Evolutionary conservation across 2,113 vertebrate genomes (phyloP).

Genomic region (Actinemys pallida): DNA sequence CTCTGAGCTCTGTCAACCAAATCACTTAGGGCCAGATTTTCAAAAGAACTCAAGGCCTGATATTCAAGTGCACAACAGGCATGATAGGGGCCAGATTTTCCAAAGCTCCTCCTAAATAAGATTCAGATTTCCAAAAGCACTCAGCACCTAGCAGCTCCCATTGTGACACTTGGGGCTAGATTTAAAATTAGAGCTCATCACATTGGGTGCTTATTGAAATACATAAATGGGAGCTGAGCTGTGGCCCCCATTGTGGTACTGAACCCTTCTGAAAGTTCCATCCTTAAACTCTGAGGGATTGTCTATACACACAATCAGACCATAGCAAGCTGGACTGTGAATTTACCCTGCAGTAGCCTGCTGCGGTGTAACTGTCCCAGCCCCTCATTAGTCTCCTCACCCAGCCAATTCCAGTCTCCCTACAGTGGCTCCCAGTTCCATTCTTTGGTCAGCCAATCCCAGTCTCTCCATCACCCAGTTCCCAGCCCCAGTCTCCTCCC

Average conservation of each 20-base stretch:
- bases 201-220: not conserved
- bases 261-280: not conserved
- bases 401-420: too few species aligned
- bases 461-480: too few species aligned
- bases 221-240: not conserved
- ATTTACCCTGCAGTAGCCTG: not conserved
- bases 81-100: not conserved
- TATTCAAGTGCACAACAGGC: conserved; percentile 1
- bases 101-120: not conserved
- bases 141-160: not conserved
- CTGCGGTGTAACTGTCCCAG: not conserved
- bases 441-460: too few species aligned
- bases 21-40: not conserved
- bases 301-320: not conserved
- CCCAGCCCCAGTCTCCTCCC: not conserved
- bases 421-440: too few species aligned
- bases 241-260: not conserved
- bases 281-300: not conserved
- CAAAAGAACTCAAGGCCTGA: not conserved
- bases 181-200: not conserved
- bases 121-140: not conserved
- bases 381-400: too few species aligned
- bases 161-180: not conserved
- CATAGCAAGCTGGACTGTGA: not conserved
- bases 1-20: not conserved